phyloP scores from a whole-genome alignment of 2,797 vertebrate species.

The Cyclopterus lumpus region DNA sequence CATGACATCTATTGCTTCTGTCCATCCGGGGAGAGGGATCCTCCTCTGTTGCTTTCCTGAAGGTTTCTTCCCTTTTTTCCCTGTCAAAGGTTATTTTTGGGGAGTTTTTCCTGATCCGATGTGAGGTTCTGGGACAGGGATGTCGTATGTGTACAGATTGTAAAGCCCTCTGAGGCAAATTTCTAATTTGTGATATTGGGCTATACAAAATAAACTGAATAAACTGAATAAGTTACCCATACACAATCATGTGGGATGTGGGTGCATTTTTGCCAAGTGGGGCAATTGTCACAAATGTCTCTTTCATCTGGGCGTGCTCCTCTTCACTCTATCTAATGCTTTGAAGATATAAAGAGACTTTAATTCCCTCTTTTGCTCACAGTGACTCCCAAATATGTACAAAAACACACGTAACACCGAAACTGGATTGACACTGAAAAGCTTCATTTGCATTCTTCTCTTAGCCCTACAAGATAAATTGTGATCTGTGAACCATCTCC shows the following conservation, averaged over 20 bases:
- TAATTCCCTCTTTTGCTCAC: constrained; percentile 52
- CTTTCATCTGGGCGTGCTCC: constrained; percentile 48
- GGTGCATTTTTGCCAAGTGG: constrained; percentile 30
- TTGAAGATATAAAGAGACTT: constrained; percentile 46
- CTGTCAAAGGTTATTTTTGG: too few species aligned
- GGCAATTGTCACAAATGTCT: constrained; percentile 58
- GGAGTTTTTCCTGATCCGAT: too few species aligned
- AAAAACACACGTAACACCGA: constrained; percentile 16
- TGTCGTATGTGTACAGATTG: too few species aligned
- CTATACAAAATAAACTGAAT: too few species aligned
- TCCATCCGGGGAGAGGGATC: too few species aligned
- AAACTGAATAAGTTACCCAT: too few species aligned
- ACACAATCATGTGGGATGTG: constrained; percentile 23
- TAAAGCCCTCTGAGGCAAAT: too few species aligned
- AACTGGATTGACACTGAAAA: constrained; percentile 14
- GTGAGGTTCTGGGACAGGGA: too few species aligned
- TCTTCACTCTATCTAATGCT: constrained; percentile 39
- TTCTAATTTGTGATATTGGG: too few species aligned
- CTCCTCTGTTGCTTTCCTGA: too few species aligned
- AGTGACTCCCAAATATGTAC: constrained; percentile 43
- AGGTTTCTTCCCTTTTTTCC: too few species aligned
- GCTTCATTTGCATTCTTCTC: constrained; percentile 56
- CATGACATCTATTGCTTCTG: too few species aligned
- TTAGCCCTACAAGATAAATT: constrained; percentile 45
- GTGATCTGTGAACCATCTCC: constrained; percentile 62